Base-by-base conservation (phyloP, 2,113 vertebrate genomes). In the Megaceryle maxima region DNA sequence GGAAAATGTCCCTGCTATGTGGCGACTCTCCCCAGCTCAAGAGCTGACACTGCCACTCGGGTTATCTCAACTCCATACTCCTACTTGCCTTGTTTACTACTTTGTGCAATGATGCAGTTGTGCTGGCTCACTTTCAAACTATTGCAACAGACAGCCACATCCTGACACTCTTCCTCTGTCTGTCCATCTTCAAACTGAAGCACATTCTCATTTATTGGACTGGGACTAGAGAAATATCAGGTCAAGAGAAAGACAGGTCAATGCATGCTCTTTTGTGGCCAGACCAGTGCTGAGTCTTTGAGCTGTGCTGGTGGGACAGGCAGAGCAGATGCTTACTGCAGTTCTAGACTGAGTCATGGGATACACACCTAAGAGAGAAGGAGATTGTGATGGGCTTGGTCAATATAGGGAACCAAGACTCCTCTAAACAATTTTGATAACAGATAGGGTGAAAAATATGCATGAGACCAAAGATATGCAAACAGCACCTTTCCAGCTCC, bases 131-230 rank as follows among this genome's bases (percentile, higher is more conserved):
- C 66, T 72, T 78, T 88, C 92, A 88, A 84, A 66, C 64, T 68
- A 8, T 92, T 95, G 86, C 90, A 90, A 87, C 80, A 91, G 53
- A 14, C 55, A 91, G 79, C 11, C 43, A 74, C 90, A 62, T 95
- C 73, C 88, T 93, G 73, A 93, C 39, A 92, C 31, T 83, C 68
- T 85, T 89, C 81, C 53, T 92, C 83, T 5, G 1, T 82, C 82
- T 89, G 77, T 56, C 68, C 89, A 41, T n/a, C 41, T 79, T 83
- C 66, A 88, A 21, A 75, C 43, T 35, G 74, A 83, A 76, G 31
- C 53, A 53, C 2, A 2, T 72, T 82, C 50, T 35, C 33, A 6
- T 37, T 83, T 87, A 37, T 41, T 85, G 70, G 55, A 68, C 14
- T 1, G 0, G 25, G 24, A 37, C 86, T 19, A 73, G 64, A 55